phyloP scores from a whole-genome alignment of 2,888 invertebrate species.

The Drosophila rubida region DNA sequence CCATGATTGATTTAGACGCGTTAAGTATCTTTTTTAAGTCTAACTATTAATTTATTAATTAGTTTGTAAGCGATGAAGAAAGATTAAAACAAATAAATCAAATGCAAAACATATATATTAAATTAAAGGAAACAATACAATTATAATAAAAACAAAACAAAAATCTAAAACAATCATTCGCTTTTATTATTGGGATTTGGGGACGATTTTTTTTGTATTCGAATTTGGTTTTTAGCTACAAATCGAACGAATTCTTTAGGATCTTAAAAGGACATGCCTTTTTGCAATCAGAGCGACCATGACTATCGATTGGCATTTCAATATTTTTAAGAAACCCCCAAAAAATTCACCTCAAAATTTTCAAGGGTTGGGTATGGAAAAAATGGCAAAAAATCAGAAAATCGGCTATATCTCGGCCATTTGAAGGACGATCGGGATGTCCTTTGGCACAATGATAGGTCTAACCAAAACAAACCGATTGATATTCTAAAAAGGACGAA shows the following conservation, averaged over 20 bases:
- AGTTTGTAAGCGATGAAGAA: slow-evolving; percentile 70
- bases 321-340: background rate
- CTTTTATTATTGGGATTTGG: background rate
- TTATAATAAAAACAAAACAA: slow-evolving; percentile 63
- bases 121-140: slow-evolving; percentile 74
- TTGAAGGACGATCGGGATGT: background rate
- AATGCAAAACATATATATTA: slow-evolving; percentile 67
- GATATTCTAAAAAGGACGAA: background rate
- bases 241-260: no score
- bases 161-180: slow-evolving; percentile 16
- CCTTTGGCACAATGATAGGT: background rate
- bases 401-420: background rate
- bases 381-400: background rate
- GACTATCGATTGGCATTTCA: slow-evolving; percentile 5
- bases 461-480: background rate
- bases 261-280: background rate
- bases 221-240: no score
- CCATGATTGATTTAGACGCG: slow-evolving; percentile 65
- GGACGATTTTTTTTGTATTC: background rate
- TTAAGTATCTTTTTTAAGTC: slow-evolving; percentile 75
- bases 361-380: background rate
- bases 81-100: slow-evolving; percentile 60
- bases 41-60: slow-evolving; percentile 82
- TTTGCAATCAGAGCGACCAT: background rate
- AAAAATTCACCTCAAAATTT: background rate